phyloP scores from a whole-genome alignment of 2,113 vertebrate species.

The Eubucco bourcierii region DNA sequence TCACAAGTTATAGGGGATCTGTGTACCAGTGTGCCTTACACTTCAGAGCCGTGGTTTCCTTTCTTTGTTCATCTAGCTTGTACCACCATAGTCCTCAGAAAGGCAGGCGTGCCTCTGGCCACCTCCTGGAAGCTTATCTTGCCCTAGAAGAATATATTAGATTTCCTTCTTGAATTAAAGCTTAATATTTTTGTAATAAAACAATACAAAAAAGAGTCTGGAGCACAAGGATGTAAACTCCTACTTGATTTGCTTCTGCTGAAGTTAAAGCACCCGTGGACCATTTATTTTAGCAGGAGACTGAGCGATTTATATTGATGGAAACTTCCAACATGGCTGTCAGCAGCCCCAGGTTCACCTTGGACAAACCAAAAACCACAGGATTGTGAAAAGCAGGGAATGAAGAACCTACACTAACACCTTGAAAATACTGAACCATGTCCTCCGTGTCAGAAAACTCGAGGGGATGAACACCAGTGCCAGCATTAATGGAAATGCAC shows the following conservation, averaged over 20 bases:
- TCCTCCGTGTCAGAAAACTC: background rate
- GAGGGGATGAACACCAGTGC: rapidly evolving
- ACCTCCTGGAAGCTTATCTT: background rate
- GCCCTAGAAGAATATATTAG: background rate
- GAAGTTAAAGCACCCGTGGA: background rate
- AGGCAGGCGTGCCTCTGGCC: background rate
- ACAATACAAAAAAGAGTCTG: background rate
- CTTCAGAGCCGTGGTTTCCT: background rate
- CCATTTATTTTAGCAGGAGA: background rate
- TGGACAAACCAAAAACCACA: background rate
- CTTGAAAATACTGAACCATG: background rate
- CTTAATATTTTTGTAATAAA: background rate
- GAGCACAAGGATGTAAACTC: background rate
- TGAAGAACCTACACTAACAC: background rate
- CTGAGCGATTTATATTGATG: background rate
- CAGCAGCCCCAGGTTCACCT: background rate
- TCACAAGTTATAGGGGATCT: background rate
- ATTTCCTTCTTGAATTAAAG: background rate
- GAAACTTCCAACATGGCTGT: background rate
- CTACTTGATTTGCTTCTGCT: background rate
- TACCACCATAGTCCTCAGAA: background rate
- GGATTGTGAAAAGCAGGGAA: background rate
- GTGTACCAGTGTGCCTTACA: background rate
- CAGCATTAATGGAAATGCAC: background rate
- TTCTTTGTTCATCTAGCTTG: background rate